A percentile compares a stretch with the other conserved stretches of the same genome.
Evolutionary conservation across 2,797 vertebrate genomes (phyloP).

Genomic region (Lophotriccus pileatus): DNA sequence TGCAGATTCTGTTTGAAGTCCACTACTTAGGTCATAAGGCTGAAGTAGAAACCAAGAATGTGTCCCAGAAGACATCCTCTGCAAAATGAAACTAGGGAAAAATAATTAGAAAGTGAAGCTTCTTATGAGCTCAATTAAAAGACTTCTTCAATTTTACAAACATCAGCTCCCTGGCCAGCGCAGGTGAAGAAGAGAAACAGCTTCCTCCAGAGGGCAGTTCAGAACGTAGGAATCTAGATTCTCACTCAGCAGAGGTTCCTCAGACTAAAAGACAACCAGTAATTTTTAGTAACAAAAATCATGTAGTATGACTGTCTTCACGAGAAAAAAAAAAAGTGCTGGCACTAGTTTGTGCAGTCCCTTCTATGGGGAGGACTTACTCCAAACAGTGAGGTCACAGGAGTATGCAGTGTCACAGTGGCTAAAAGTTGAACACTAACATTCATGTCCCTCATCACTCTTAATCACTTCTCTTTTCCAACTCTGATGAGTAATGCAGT

Average conservation of each 20-base stretch:
- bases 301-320: not conserved
- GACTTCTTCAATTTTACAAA: not conserved
- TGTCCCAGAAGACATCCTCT: not conserved
- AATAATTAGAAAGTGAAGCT: not conserved
- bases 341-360: not conserved
- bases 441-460: not conserved
- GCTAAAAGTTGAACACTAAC: not conserved
- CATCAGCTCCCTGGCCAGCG: not conserved
- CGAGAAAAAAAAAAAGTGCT: not conserved
- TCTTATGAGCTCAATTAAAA: constrained; percentile 21
- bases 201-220: not conserved
- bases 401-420: not conserved
- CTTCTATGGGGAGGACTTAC: not conserved
- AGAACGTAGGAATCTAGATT: not conserved
- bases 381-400: not conserved
- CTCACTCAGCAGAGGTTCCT: not conserved
- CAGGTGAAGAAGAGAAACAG: not conserved
- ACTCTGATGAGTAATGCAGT: accelerated
- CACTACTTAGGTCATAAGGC: not conserved
- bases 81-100: not conserved
- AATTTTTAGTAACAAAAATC: not conserved
- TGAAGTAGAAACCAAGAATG: not conserved
- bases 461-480: not conserved
- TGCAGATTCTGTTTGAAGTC: not conserved
- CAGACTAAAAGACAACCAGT: not conserved